Evolutionary conservation across 1,140 invertebrate species (phyloP).

Genomic region (Lineus longissimus): DNA sequence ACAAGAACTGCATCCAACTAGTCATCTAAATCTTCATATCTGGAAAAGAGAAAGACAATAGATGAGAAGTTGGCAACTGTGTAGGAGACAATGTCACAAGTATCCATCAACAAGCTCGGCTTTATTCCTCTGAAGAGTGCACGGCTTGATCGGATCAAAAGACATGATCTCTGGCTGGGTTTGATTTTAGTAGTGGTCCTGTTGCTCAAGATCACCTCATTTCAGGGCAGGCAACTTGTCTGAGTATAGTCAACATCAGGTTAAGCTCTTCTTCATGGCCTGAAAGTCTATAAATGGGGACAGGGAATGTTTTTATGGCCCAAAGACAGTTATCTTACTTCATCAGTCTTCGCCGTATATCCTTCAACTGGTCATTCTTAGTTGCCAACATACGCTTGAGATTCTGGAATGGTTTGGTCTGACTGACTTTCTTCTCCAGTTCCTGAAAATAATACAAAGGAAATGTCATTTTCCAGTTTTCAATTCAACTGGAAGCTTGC

Average conservation of each 20-base stretch:
- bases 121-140: too few relatives aligned
- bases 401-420: conserved; percentile 61
- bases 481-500: background rate
- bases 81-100: too few relatives aligned
- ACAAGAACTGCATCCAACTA: too few relatives aligned
- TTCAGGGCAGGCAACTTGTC: too few relatives aligned
- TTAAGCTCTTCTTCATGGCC: background rate
- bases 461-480: background rate
- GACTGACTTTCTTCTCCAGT: conserved; percentile 61
- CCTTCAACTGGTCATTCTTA: conserved; percentile 55
- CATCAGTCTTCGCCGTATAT: conserved; percentile 43
- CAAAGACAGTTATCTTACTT: conserved; percentile 43
- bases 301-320: too few relatives aligned
- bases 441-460: conserved; percentile 47
- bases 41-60: background rate
- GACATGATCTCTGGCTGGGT: too few relatives aligned
- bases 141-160: too few relatives aligned
- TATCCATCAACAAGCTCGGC: too few relatives aligned
- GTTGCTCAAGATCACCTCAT: too few relatives aligned
- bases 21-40: conserved; percentile 4
- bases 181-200: too few relatives aligned
- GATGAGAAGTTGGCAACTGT: background rate
- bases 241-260: background rate
- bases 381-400: conserved; percentile 61
- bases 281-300: too few relatives aligned